These are phyloP conservation scores for Coecobrya sp. DNA, from an alignment of 2,888 invertebrate genomes.

Conservation along the genomic window DNA sequence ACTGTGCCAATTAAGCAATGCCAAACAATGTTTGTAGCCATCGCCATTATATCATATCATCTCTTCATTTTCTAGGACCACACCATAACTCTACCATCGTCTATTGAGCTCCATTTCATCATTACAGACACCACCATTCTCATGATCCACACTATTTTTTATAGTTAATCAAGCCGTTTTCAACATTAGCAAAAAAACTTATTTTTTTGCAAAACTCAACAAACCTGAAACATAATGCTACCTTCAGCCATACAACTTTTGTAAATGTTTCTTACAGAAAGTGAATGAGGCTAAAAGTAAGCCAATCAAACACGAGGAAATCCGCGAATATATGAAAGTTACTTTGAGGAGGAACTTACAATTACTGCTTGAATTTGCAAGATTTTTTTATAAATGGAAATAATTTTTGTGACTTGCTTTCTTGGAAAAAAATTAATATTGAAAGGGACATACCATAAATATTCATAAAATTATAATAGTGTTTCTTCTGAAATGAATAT, in stretches of 20 bases:
- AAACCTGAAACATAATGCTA: neutral
- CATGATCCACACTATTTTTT: too few species aligned
- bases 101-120: neutral
- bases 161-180: neutral
- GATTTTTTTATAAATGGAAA: neutral
- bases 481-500: conserved; percentile 1
- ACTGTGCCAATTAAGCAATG: conserved; percentile 50
- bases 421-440: conserved; percentile 8
- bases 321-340: neutral
- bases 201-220: neutral
- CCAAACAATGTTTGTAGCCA: neutral
- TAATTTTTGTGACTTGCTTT: neutral
- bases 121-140: too few species aligned
- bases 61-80: neutral
- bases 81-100: neutral
- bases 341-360: conserved; percentile 1
- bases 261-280: neutral
- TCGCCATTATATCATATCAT: neutral
- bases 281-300: conserved; percentile 1
- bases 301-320: conserved; percentile 27
- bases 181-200: neutral
- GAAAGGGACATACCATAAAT: conserved; percentile 49
- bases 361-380: neutral
- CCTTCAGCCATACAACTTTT: neutral
- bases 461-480: conserved; percentile 45